These are phyloP conservation scores for Gambelia wislizenii DNA, from an alignment of 2,797 vertebrate genomes.

Conservation along the genomic window DNA sequence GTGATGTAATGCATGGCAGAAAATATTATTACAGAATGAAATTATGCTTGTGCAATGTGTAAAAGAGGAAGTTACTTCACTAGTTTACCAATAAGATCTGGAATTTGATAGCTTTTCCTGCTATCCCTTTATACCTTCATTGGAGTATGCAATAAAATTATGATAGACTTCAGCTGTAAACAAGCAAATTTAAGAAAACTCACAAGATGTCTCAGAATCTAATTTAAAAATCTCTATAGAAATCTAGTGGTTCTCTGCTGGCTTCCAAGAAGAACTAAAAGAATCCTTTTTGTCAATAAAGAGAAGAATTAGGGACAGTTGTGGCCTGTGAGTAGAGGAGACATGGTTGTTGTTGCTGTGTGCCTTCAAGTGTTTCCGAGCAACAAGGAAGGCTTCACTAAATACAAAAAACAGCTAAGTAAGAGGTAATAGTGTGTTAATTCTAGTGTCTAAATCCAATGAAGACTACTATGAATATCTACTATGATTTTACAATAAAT, in stretches of 20 bases:
- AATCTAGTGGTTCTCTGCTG: not conserved
- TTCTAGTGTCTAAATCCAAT: too few species aligned
- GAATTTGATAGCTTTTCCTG: not conserved
- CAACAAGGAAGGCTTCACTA: too few species aligned
- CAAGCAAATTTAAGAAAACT: not conserved
- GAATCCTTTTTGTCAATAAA: not conserved
- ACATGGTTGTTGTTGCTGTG: too few species aligned
- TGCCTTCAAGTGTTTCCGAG: too few species aligned
- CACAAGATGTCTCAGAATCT: not conserved
- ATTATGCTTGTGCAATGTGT: not conserved
- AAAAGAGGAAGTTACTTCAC: not conserved
- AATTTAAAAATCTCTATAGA: not conserved
- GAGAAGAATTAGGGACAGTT: not conserved
- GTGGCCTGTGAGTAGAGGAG: not conserved
- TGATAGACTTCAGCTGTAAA: not conserved
- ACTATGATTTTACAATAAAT: too few species aligned
- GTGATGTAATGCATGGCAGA: rapidly evolving
- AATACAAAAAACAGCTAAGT: too few species aligned
- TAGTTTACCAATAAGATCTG: constrained; percentile 6
- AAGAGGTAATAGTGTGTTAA: too few species aligned
- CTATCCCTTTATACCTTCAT: not conserved
- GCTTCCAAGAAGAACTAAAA: not conserved
- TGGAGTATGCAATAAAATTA: not conserved
- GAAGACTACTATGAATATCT: too few species aligned
- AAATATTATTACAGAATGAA: not conserved